Percentiles rank a stretch among this genome's conserved stretches.
phyloP scores from a whole-genome alignment of 2,888 invertebrate species.

The Agrilus mali region DNA sequence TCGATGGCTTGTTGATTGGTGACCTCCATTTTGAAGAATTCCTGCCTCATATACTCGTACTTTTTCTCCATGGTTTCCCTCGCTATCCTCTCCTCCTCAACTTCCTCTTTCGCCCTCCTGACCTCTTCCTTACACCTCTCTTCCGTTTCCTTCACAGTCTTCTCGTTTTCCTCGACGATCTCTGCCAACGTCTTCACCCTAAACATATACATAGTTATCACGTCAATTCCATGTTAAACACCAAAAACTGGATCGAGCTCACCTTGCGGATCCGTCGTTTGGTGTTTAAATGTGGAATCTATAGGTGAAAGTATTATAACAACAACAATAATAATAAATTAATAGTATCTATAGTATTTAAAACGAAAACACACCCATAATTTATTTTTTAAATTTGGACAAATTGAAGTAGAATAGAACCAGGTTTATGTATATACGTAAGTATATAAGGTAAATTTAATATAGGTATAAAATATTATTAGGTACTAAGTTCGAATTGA shows the following conservation, averaged over 20 bases:
- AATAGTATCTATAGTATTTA: too few species aligned
- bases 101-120: slow-evolving; percentile 12
- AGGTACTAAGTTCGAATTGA: not conserved
- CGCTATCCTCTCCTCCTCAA: slow-evolving; percentile 10
- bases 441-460: too few species aligned
- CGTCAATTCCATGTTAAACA: slow-evolving; percentile 28
- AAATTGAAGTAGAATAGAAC: too few species aligned
- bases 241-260: slow-evolving; percentile 23
- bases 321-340: too few species aligned
- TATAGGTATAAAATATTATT: not conserved
- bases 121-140: slow-evolving; percentile 16
- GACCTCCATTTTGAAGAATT: slow-evolving; percentile 19
- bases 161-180: slow-evolving; percentile 14
- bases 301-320: too few species aligned
- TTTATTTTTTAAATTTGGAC: too few species aligned
- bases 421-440: too few species aligned
- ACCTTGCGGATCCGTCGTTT: slow-evolving; percentile 18
- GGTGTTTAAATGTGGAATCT: slow-evolving; percentile 10
- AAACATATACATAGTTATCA: slow-evolving; percentile 28
- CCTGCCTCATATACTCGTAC: slow-evolving; percentile 19
- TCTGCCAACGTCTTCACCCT: slow-evolving; percentile 23
- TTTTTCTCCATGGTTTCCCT: slow-evolving; percentile 14
- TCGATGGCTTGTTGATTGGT: slow-evolving; percentile 16
- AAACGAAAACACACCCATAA: too few species aligned
- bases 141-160: slow-evolving; percentile 12